Conservation (phyloP, 2,888 invertebrate genomes). For the Ommatoiulus sabulosus region DNA sequence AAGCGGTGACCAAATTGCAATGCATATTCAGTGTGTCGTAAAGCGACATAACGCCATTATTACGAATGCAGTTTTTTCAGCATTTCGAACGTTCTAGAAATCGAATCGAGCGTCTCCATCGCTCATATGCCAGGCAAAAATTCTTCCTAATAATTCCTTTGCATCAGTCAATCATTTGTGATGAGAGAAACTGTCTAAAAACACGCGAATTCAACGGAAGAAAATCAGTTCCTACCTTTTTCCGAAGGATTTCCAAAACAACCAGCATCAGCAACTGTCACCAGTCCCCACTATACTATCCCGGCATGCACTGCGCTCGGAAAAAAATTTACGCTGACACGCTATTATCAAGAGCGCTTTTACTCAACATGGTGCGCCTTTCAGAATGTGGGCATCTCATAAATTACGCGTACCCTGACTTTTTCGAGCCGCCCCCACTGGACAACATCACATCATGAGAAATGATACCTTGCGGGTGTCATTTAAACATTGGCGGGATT, state of each 20-base stretch:
- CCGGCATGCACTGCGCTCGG: neutral
- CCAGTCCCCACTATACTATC: slow-evolving; percentile 1
- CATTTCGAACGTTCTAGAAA: neutral
- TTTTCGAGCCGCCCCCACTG: neutral
- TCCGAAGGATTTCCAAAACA: slow-evolving; percentile 33
- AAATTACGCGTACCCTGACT: neutral
- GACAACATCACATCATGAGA: too few species aligned
- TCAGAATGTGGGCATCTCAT: neutral
- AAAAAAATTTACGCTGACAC: neutral
- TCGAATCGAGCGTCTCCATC: neutral
- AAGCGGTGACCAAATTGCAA: slow-evolving; percentile 10
- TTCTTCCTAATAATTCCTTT: neutral
- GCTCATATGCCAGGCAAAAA: neutral
- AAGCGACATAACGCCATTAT: slow-evolving; percentile 40
- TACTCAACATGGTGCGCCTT: neutral
- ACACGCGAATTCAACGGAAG: neutral
- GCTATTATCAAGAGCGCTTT: neutral
- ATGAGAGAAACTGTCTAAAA: neutral
- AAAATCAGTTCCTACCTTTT: slow-evolving; percentile 26
- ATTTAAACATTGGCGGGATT: too few species aligned
- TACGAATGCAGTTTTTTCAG: neutral
- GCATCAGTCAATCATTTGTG: neutral
- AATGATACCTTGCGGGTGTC: too few species aligned
- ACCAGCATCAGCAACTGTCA: slow-evolving; percentile 39
- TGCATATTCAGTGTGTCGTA: slow-evolving; percentile 20